phyloP scores from a whole-genome alignment of 92 coral and sea anemone genomes.

The Zoanthus sociatus region DNA sequence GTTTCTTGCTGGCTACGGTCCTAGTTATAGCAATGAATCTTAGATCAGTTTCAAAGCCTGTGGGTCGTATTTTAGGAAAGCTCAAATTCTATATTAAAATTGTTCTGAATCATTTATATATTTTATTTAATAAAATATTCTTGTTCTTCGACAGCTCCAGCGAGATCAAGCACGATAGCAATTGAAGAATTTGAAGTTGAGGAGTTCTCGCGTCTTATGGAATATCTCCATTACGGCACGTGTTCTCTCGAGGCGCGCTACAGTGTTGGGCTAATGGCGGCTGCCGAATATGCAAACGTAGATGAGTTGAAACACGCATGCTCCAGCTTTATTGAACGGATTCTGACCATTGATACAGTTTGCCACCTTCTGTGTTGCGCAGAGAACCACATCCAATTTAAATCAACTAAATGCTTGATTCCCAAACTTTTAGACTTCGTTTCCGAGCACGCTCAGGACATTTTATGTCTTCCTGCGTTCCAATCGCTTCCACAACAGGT shows the following conservation, averaged over 20 bases:
- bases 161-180: slow-evolving; percentile 44
- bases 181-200: slow-evolving; percentile 67
- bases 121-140: too few species aligned
- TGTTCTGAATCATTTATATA: too few species aligned
- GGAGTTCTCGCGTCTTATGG: slow-evolving; percentile 74
- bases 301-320: slow-evolving; percentile 65
- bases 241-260: slow-evolving; percentile 62
- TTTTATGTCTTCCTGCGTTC: slow-evolving; percentile 61
- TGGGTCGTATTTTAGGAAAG: too few species aligned
- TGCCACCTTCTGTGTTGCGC: slow-evolving; percentile 63
- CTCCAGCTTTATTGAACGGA: slow-evolving; percentile 52
- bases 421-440: slow-evolving; percentile 73
- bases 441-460: slow-evolving; percentile 63
- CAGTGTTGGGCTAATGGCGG: slow-evolving; percentile 71
- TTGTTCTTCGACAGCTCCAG: slow-evolving; percentile 7
- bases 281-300: slow-evolving; percentile 62
- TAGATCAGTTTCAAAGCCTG: too few species aligned
- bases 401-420: slow-evolving; percentile 60
- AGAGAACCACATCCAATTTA: slow-evolving; percentile 67
- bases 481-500: slow-evolving; percentile 66
- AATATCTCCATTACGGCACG: slow-evolving; percentile 63
- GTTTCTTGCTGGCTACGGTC: too few species aligned
- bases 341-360: slow-evolving; percentile 56
- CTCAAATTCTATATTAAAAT: too few species aligned
- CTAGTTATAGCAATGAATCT: too few species aligned